Percentiles rank a stretch among this genome's conserved stretches.
phyloP scores from a whole-genome alignment of 37 sponge, comb jelly and placozoan species.

The Halisarca cf. caerulea region DNA sequence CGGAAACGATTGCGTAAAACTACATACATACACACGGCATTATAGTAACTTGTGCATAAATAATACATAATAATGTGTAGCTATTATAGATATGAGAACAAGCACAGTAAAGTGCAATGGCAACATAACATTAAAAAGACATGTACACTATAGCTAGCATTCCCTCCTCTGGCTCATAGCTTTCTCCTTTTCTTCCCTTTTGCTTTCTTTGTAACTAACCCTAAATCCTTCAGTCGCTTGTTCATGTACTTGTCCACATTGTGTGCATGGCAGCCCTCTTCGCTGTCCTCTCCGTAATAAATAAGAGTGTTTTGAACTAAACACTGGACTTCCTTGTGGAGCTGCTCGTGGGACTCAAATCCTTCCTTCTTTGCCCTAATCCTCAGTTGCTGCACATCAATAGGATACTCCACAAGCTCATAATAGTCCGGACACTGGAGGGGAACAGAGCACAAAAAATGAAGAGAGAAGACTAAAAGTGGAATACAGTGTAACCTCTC shows the following conservation, averaged over 20 bases:
- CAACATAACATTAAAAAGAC: no score
- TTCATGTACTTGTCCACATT: background rate
- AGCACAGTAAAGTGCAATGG: no score
- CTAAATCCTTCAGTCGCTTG: conserved; percentile 16
- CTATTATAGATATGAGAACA: no score
- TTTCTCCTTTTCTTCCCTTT: background rate
- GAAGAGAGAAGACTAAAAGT: background rate
- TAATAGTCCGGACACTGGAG: conserved; percentile 82
- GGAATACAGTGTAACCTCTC: background rate
- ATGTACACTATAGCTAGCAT: no score
- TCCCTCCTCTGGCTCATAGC: no score
- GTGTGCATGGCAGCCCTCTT: background rate
- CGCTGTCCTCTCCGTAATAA: conserved; percentile 48
- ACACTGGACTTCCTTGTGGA: conserved; percentile 70
- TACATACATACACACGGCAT: no score
- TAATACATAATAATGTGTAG: no score
- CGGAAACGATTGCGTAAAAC: no score
- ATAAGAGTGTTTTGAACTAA: conserved; percentile 79
- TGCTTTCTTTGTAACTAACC: background rate
- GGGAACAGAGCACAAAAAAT: background rate
- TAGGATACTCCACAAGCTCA: conserved; percentile 67
- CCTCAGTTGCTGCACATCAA: conserved; percentile 75
- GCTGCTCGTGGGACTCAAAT: conserved; percentile 53
- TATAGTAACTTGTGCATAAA: no score
- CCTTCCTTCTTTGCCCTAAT: conserved; percentile 60